Evolutionary conservation across 1,140 invertebrate species (phyloP).

Genomic region (Drosophila littoralis): DNA sequence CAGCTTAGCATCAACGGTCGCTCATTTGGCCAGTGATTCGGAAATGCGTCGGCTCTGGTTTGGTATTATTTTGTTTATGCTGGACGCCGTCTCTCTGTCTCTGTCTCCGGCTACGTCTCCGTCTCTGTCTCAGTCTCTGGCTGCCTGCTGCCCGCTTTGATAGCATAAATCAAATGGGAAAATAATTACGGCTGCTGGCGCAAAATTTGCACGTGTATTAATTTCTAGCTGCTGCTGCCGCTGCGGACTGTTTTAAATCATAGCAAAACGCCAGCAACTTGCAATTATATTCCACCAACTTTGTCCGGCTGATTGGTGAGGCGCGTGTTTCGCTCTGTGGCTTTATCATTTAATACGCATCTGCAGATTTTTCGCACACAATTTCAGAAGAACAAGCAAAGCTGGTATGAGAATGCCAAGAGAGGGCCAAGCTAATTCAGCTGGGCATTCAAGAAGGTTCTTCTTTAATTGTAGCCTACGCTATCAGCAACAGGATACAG

Average conservation of each 20-base stretch:
- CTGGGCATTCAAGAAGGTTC: slow-evolving; percentile 31
- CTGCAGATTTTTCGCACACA: slow-evolving; percentile 67
- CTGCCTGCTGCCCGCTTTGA: slow-evolving; percentile 42
- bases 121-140: too few species aligned
- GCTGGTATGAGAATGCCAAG: neutral
- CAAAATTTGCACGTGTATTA: slow-evolving; percentile 76
- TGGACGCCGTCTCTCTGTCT: neutral
- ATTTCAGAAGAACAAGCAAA: slow-evolving; percentile 28
- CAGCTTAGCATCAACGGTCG: slow-evolving; percentile 11
- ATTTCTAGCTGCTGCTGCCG: slow-evolving; percentile 52
- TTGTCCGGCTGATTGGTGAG: slow-evolving; percentile 44
- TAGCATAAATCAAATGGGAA: slow-evolving; percentile 79
- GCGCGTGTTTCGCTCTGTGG: slow-evolving; percentile 40
- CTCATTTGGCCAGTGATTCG: slow-evolving; percentile 67
- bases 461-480: slow-evolving; percentile 65
- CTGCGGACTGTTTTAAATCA: slow-evolving; percentile 66
- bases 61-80: slow-evolving; percentile 29
- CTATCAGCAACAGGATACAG: slow-evolving; percentile 70
- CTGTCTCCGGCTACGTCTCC: neutral
- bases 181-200: slow-evolving; percentile 74
- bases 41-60: slow-evolving; percentile 58
- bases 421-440: slow-evolving; percentile 8
- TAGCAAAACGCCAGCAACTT: slow-evolving; percentile 69
- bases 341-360: slow-evolving; percentile 79
- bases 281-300: slow-evolving; percentile 63